Evolutionary conservation across 2,797 vertebrate species (phyloP).

Genomic region (Ispidina lecontei): DNA sequence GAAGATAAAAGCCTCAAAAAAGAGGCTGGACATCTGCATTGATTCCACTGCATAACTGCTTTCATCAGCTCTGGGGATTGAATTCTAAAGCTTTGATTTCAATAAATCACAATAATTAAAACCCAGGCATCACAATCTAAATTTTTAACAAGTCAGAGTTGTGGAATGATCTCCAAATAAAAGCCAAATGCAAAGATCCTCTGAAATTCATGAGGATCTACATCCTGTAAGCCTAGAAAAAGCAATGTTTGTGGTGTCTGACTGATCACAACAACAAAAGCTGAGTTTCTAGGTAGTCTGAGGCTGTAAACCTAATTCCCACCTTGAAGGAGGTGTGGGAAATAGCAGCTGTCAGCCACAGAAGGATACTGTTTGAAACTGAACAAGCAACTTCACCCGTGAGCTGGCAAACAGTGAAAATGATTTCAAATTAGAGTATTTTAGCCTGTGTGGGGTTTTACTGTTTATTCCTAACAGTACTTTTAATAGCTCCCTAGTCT

Average conservation of each 20-base stretch:
- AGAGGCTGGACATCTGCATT: background rate
- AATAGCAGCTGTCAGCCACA: background rate
- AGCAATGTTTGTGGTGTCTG: fast-evolving
- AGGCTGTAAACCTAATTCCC: background rate
- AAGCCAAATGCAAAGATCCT: background rate
- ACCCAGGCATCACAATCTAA: background rate
- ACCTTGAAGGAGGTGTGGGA: background rate
- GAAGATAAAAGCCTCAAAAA: background rate
- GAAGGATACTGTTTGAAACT: background rate
- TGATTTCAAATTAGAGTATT: background rate
- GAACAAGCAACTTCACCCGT: background rate
- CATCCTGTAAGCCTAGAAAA: background rate
- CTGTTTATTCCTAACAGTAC: background rate
- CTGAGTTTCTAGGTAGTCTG: background rate
- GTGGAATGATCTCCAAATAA: background rate
- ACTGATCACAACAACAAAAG: background rate
- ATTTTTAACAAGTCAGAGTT: background rate
- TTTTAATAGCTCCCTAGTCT: background rate
- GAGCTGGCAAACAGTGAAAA: background rate
- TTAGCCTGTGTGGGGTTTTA: fast-evolving
- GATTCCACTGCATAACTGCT: background rate
- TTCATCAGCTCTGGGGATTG: background rate
- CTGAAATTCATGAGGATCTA: background rate
- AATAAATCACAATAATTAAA: background rate
- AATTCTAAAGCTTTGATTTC: background rate